Evolutionary conservation across 2,888 invertebrate genomes (phyloP).

Genomic region (Polyommatus iphigenia): DNA sequence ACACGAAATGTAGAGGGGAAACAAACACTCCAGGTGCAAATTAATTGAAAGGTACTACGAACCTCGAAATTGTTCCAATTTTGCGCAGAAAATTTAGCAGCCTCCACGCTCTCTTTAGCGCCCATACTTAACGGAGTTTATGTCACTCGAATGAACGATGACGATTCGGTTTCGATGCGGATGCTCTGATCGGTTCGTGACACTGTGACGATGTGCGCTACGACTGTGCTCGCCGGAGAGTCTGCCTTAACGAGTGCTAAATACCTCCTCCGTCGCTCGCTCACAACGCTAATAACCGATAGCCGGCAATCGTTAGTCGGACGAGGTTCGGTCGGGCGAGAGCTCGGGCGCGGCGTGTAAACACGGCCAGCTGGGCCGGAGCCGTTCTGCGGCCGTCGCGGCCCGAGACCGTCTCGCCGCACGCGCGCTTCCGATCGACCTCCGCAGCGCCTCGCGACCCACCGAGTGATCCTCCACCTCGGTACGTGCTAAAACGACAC

Average conservation of each 20-base stretch:
- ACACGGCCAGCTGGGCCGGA: slow-evolving; percentile 68
- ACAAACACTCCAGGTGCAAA: slow-evolving; percentile 79
- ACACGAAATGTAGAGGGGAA: slow-evolving; percentile 67
- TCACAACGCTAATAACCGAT: slow-evolving; percentile 75
- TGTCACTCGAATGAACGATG: slow-evolving; percentile 75
- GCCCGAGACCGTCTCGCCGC: slow-evolving; percentile 48
- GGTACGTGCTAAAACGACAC: background rate
- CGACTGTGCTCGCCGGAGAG: slow-evolving; percentile 66
- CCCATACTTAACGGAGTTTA: slow-evolving; percentile 83
- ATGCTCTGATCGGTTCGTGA: slow-evolving; percentile 69
- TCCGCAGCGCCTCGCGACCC: slow-evolving; percentile 41
- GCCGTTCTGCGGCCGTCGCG: slow-evolving; percentile 44
- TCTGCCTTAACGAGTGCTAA: slow-evolving; percentile 69
- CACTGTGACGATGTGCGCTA: slow-evolving; percentile 69
- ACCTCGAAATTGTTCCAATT: slow-evolving; percentile 91
- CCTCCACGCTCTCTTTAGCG: slow-evolving; percentile 91
- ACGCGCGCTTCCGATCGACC: slow-evolving; percentile 44
- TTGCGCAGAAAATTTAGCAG: slow-evolving; percentile 89
- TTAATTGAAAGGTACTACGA: slow-evolving; percentile 78
- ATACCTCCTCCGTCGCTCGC: slow-evolving; percentile 73
- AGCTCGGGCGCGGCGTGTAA: slow-evolving; percentile 65
- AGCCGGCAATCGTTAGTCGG: slow-evolving; percentile 74
- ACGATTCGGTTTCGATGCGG: slow-evolving; percentile 71
- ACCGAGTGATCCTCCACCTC: slow-evolving; percentile 41
- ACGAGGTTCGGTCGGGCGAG: slow-evolving; percentile 61